Evolutionary conservation across 2,888 invertebrate genomes (phyloP), one percentile per base, ranked within the genome.

Genomic region (Drosophila eohydei): DNA sequence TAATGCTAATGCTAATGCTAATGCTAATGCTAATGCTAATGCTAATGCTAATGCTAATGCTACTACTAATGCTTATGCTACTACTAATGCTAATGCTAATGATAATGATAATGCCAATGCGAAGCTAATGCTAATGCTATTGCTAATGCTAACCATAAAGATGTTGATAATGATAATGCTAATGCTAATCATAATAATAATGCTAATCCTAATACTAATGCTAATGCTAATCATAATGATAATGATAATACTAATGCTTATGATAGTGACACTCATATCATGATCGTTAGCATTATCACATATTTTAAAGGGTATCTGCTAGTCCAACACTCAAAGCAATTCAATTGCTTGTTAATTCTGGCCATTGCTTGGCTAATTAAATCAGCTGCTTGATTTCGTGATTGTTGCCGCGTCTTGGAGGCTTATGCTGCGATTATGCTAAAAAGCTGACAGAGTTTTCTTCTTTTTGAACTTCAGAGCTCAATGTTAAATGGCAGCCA

Each of bases 301-400:
- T 21, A 21, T 21, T 21, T 21, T 21, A 21, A 21, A 21, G 52
- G 38, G 2, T 16, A 52, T 62, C 11, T n/a, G 4, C 1, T 2
- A 30, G 43, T 44, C 43, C 1, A 62, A 41, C 26, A 48, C 7
- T 14, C 28, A 5, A 3, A 6, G 6, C 11, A 11, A 6, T 3
- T 21, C n/a, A n/a, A 14, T 52, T 32, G 21, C 11, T n/a, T 41
- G 30, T 44, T 52, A 38, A 2, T 12, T 56, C 21, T 1, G 26
- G 16, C 12, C 16, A 12, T 32, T 30, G 46, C 58, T 43, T 63
- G 67, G 50, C 55, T 75, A 81, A 81, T 80, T 81, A 72, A 80
- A 78, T 72, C 69, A 72, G 64, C 44, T 78, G 69, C 48, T 58
- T 74, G 80, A 80, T 74, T 80, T 69, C 62, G 68, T 67, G 81